Evolutionary conservation across 2,797 vertebrate species (phyloP).

Genomic region (Cuculus canorus): DNA sequence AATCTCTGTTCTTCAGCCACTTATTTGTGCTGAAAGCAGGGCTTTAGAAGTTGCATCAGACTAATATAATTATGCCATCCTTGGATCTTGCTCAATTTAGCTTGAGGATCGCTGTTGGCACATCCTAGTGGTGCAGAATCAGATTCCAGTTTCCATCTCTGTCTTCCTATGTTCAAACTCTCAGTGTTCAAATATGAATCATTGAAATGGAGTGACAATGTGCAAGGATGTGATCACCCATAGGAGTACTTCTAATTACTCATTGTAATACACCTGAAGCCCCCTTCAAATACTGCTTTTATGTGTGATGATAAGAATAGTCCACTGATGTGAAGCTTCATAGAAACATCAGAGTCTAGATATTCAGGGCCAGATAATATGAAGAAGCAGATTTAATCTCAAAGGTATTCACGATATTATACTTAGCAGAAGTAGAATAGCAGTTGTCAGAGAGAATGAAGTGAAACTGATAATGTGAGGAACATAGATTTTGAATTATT

Average conservation of each 20-base stretch:
- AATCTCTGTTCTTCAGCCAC: neutral
- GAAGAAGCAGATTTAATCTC: neutral
- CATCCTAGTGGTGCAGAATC: neutral
- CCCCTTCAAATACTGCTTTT: neutral
- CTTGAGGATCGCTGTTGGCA: neutral
- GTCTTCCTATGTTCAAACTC: neutral
- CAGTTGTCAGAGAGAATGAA: neutral
- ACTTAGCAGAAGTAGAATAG: neutral
- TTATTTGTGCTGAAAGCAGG: neutral
- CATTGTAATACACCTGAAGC: neutral
- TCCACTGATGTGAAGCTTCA: neutral
- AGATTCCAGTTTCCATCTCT: neutral
- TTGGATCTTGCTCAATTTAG: neutral
- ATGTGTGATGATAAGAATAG: neutral
- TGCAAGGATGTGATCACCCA: neutral
- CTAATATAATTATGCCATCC: neutral
- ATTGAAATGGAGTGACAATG: neutral
- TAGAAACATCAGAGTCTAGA: neutral
- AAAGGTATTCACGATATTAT: neutral
- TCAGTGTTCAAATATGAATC: neutral
- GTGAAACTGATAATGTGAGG: neutral
- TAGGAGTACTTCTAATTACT: neutral
- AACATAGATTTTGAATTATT: neutral
- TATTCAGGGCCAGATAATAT: neutral
- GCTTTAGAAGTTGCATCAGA: neutral